Base-by-base conservation (phyloP, 2,113 vertebrate species). In the Colossoma macropomum region DNA sequence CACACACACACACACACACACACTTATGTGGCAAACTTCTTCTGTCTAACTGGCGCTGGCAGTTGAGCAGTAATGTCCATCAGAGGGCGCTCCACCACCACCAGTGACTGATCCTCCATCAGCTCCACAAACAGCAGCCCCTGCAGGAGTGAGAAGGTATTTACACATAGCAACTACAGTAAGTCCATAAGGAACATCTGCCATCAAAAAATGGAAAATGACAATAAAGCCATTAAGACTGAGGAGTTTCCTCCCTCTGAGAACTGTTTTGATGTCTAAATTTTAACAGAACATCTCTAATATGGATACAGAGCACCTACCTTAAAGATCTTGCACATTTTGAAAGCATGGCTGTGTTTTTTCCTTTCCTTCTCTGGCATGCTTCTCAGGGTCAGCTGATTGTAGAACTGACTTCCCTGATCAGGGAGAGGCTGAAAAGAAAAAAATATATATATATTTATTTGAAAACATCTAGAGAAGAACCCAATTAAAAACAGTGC, bases 11-110 rank as follows among this genome's bases (percentile, higher is more conserved):
- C 21, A 77, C 56, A 73, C 41, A 68, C 32, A 71, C 25, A 86
- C 68, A 73, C 86, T 95, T 96, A 99, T 71, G 98, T 99, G 79
- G 96, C 97, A 80, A 99, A 99, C 86, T 96, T 98, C 94, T 98
- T 98, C 93, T 95, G 95, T 76, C 95, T 95, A 85, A 98, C 89
- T 0, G 97, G 96, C 12, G 95, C 92, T 0, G 98, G 97, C 69
- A 99, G 94, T 82, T 96, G 95, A 9, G 95, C 89, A 21, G 92
- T 85, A 89, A 99, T 93, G 88, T 97, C 97, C 88, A 93, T 81
- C 75, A 98, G 90, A 30, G 98, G 96, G 75, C 98, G 95, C 86
- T 98, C 97, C 85, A 99, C 96, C 72, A 96, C 92, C 27, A 98
- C 97, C 0, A 99, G 90, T 66, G 95, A 97, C 17, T 90, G 91